Percentiles rank a stretch among this genome's conserved stretches.
These are phyloP conservation scores for Rhagophthalmus giganteus DNA, from an alignment of 2,888 invertebrate genomes.

Conservation along the genomic window DNA sequence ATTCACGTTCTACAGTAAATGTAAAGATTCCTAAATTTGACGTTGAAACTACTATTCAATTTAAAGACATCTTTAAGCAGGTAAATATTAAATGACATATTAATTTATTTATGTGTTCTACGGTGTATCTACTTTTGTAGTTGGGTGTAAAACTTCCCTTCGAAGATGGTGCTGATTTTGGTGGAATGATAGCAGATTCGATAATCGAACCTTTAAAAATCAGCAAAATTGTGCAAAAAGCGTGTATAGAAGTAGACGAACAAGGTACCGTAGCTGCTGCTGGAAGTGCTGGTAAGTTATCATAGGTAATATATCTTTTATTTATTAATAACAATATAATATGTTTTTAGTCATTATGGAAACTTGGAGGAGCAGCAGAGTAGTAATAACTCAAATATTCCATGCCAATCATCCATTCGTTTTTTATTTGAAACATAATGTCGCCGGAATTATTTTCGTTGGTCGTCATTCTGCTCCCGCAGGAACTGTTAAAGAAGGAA, in stretches of 20 bases:
- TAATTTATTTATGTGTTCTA: no score
- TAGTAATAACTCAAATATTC: background rate
- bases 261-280: constrained; percentile 3
- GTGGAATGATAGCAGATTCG: constrained; percentile 57
- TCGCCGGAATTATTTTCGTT: constrained; percentile 5
- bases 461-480: constrained; percentile 1
- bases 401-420: constrained; percentile 9
- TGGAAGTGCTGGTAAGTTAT: constrained; percentile 1
- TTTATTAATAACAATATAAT: background rate
- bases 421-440: constrained; percentile 7
- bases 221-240: constrained; percentile 20
- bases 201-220: constrained; percentile 7
- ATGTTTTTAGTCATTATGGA: constrained; percentile 2
- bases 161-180: background rate
- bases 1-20: background rate
- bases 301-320: background rate
- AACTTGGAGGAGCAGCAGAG: background rate
- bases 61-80: constrained; percentile 1
- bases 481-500: background rate
- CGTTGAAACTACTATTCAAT: background rate
- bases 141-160: constrained; percentile 4
- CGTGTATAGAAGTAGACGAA: constrained; percentile 7
- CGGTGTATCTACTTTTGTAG: background rate
- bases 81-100: no score
- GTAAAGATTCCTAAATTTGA: constrained; percentile 4